phyloP scores from a whole-genome alignment of 2,888 invertebrate species.

The Dermolepida albohirtum region DNA sequence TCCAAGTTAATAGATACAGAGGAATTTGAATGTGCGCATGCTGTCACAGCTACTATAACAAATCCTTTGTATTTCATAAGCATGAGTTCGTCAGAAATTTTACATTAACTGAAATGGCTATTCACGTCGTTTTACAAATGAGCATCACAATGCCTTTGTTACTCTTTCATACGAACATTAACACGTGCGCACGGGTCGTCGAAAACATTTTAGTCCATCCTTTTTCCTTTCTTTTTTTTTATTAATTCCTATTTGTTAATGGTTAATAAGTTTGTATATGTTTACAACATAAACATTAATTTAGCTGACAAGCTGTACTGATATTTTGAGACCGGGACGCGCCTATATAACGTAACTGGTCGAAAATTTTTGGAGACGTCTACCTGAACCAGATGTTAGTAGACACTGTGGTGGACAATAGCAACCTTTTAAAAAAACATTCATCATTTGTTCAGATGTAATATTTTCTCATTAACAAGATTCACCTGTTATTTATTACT shows the following conservation, averaged over 20 bases:
- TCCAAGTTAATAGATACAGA: too few species aligned
- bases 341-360: conserved; percentile 33
- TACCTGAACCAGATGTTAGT: conserved; percentile 49
- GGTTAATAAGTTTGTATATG: conserved; percentile 32
- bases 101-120: conserved; percentile 17
- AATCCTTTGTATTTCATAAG: conserved; percentile 2
- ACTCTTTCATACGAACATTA: conserved; percentile 19
- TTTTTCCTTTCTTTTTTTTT: conserved; percentile 12
- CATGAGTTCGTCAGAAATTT: conserved; percentile 25
- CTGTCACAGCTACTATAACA: not conserved
- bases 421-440: conserved; percentile 55
- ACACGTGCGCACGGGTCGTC: conserved; percentile 14
- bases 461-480: conserved; percentile 63
- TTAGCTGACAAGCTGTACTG: conserved; percentile 37
- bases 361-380: conserved; percentile 37
- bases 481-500: conserved; percentile 56
- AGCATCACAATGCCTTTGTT: conserved; percentile 25
- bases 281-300: conserved; percentile 43
- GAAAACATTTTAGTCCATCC: not conserved
- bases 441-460: conserved; percentile 55
- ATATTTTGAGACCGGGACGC: conserved; percentile 38
- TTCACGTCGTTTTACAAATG: conserved; percentile 28
- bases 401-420: conserved; percentile 46
- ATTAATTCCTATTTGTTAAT: conserved; percentile 34
- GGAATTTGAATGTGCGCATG: not conserved